phyloP scores from a whole-genome alignment of 1,140 invertebrate genomes.

The Tyrophagus putrescentiae region DNA sequence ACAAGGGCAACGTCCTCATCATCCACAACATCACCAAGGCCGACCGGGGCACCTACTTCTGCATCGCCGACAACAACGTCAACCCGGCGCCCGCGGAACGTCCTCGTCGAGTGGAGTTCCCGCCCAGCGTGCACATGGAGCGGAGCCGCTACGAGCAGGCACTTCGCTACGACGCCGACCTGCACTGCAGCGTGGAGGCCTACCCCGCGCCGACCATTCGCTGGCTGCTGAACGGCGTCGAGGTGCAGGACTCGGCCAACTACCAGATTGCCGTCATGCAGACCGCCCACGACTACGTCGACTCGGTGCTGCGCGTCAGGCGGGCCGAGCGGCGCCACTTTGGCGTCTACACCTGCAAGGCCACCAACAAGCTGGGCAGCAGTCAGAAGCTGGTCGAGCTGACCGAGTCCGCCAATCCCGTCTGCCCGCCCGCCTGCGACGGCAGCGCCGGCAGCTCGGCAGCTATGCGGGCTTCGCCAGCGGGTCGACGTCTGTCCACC shows the following conservation, averaged over 20 bases:
- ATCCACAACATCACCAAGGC: conserved; percentile 48
- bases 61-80: conserved; percentile 79
- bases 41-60: conserved; percentile 80
- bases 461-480: background rate
- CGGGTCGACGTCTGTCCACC: background rate
- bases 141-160: conserved; percentile 56
- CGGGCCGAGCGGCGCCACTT: conserved; percentile 80
- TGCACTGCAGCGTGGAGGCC: conserved; percentile 78
- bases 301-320: conserved; percentile 68
- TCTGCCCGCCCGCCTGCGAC: conserved; percentile 75
- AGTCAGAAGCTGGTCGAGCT: conserved; percentile 54
- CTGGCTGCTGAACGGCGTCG: conserved; percentile 67
- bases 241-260: conserved; percentile 69
- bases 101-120: conserved; percentile 57
- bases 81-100: conserved; percentile 67
- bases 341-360: conserved; percentile 67
- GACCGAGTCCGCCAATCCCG: conserved; percentile 70
- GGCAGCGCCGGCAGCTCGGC: background rate
- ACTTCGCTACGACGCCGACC: conserved; percentile 75
- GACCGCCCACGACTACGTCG: conserved; percentile 75
- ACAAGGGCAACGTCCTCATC: conserved; percentile 58
- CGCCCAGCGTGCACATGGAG: conserved; percentile 65
- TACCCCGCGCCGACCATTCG: conserved; percentile 77
- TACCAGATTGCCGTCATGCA: conserved; percentile 72
- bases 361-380: conserved; percentile 66